Conservation (phyloP, 1,140 invertebrate genomes). For the Druon quercuslanigerum region DNA sequence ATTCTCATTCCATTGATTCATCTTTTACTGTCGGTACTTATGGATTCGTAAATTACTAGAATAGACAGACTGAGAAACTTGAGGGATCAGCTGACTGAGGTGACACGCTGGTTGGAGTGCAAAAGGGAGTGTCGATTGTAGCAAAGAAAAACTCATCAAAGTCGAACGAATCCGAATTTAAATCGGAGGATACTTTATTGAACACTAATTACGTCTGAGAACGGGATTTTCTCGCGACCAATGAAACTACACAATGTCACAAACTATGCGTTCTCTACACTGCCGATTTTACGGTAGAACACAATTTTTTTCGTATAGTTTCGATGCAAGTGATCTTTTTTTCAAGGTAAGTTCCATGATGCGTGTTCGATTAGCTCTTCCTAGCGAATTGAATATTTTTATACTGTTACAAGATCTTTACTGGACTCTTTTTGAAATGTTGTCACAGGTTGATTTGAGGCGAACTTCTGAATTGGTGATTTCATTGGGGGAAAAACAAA, state of each 20-base stretch:
- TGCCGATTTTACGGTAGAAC: conserved; percentile 26
- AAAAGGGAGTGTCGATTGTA: conserved; percentile 16
- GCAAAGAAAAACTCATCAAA: neutral
- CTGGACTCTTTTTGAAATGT: neutral
- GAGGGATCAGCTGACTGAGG: conserved; percentile 1
- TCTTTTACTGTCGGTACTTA: conserved; percentile 6
- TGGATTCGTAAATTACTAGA: neutral
- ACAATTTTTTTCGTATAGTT: neutral
- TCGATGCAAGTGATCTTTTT: conserved; percentile 1
- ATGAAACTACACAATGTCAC: conserved; percentile 11
- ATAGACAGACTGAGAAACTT: conserved; percentile 13
- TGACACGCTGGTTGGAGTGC: neutral
- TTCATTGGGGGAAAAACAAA: neutral
- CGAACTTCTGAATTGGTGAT: neutral
- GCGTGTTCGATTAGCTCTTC: neutral
- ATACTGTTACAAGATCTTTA: neutral
- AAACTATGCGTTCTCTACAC: conserved; percentile 24
- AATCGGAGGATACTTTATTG: neutral
- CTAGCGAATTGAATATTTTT: conserved; percentile 4
- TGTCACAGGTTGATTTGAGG: neutral
- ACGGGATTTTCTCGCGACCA: conserved; percentile 3
- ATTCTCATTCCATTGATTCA: conserved; percentile 10
- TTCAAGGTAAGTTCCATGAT: neutral
- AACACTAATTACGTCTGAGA: no score
- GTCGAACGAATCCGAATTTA: neutral